phyloP scores from a whole-genome alignment of 2,888 invertebrate species.

The Yponomeuta sedellus region DNA sequence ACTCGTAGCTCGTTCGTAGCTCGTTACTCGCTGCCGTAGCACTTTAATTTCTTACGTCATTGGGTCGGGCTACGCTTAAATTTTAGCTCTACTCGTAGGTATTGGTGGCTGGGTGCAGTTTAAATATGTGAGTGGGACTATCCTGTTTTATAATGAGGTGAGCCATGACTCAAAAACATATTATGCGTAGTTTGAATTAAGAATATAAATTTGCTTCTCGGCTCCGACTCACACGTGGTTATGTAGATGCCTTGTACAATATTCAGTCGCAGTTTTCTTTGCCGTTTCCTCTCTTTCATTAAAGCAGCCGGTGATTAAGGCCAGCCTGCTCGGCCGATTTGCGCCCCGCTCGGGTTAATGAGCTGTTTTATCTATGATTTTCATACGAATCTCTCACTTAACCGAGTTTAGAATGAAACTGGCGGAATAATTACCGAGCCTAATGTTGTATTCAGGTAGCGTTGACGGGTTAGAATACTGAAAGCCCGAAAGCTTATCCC shows the following conservation, averaged over 20 bases:
- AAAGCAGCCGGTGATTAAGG: neutral
- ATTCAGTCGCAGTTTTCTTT: neutral
- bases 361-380: neutral
- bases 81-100: slow-evolving; percentile 22
- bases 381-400: neutral
- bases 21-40: slow-evolving; percentile 34
- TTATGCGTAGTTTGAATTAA: too few relatives aligned
- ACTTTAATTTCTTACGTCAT: slow-evolving; percentile 48
- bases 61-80: slow-evolving; percentile 32
- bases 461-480: neutral
- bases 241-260: neutral
- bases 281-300: neutral
- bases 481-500: neutral
- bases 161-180: neutral
- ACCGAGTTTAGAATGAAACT: neutral
- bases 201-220: too few relatives aligned
- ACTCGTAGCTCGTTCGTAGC: slow-evolving; percentile 35
- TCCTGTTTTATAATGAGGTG: neutral
- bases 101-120: slow-evolving; percentile 8
- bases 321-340: neutral
- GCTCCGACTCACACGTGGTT: neutral
- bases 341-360: neutral
- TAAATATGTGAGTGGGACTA: neutral
- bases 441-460: neutral
- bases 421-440: neutral